Conservation (phyloP, 1,140 invertebrate species). For the Drosophila eugracilis region DNA sequence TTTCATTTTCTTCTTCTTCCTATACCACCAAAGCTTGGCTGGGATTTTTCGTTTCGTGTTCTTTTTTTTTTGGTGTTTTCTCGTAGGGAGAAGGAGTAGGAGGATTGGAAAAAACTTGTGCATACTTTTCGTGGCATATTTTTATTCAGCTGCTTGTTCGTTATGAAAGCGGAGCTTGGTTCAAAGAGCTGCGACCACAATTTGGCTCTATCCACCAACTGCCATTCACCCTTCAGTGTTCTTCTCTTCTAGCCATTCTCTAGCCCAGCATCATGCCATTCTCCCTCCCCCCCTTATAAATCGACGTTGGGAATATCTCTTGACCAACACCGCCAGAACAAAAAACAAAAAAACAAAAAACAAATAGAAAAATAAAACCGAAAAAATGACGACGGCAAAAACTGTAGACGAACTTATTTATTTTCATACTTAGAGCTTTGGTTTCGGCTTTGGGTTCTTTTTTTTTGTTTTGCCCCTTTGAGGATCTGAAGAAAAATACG, state of each 20-base stretch:
- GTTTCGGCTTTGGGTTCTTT: constrained; percentile 38
- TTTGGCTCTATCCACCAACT: constrained; percentile 35
- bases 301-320: constrained; percentile 51
- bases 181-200: constrained; percentile 51
- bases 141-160: constrained; percentile 42
- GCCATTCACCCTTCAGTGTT: constrained; percentile 44
- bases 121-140: constrained; percentile 57
- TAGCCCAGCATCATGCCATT: too few relatives aligned
- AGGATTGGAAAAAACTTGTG: constrained; percentile 50
- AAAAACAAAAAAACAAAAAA: constrained; percentile 1
- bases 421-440: constrained; percentile 70
- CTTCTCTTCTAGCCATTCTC: too few relatives aligned
- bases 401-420: constrained; percentile 64
- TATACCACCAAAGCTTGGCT: constrained; percentile 15
- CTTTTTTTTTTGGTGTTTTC: not conserved
- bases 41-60: too few relatives aligned
- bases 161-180: constrained; percentile 46
- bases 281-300: not conserved
- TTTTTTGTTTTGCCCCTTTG: too few relatives aligned
- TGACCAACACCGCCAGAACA: constrained; percentile 47
- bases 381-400: constrained; percentile 21
- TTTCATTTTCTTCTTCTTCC: constrained; percentile 17
- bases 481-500: constrained; percentile 17
- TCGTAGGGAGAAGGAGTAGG: too few relatives aligned
- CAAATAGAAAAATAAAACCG: not conserved